Evolutionary conservation across 2,888 invertebrate genomes (phyloP).

Genomic region (Eucera pruinosa): DNA sequence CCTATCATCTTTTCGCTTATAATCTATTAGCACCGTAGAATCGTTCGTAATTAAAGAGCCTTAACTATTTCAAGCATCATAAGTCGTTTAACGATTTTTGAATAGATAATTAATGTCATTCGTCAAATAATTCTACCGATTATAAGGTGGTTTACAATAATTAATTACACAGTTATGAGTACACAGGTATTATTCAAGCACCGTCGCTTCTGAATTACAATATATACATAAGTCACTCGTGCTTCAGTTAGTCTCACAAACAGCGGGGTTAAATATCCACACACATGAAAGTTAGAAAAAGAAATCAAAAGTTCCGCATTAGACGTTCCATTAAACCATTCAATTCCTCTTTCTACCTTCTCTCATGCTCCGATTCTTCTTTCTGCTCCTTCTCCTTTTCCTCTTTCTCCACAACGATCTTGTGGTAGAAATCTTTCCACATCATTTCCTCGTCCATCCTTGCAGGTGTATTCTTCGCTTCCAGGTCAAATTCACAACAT

Average conservation of each 20-base stretch:
- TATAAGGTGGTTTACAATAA: too few species aligned
- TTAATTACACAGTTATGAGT: too few species aligned
- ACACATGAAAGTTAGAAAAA: background rate
- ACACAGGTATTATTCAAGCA: too few species aligned
- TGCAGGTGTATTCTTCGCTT: background rate
- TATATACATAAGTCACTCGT: background rate
- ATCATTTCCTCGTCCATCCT: conserved; percentile 89
- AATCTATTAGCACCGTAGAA: too few species aligned
- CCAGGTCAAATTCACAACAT: conserved; percentile 15
- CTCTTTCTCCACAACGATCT: conserved; percentile 85
- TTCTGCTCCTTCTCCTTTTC: conserved; percentile 87
- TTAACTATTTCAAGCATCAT: too few species aligned
- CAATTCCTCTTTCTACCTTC: conserved; percentile 85
- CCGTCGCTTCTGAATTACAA: background rate
- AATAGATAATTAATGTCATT: background rate
- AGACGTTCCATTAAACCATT: background rate
- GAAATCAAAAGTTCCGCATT: too few species aligned
- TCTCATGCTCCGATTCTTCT: conserved; percentile 88
- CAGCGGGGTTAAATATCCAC: background rate
- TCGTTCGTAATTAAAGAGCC: too few species aligned
- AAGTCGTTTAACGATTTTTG: too few species aligned
- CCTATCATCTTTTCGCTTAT: too few species aligned
- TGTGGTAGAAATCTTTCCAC: conserved; percentile 90
- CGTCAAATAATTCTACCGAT: too few species aligned
- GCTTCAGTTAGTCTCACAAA: background rate